These are phyloP conservation scores for Lasiurus cinereus DNA, from an alignment of 2,113 vertebrate species.

Conservation along the genomic window DNA sequence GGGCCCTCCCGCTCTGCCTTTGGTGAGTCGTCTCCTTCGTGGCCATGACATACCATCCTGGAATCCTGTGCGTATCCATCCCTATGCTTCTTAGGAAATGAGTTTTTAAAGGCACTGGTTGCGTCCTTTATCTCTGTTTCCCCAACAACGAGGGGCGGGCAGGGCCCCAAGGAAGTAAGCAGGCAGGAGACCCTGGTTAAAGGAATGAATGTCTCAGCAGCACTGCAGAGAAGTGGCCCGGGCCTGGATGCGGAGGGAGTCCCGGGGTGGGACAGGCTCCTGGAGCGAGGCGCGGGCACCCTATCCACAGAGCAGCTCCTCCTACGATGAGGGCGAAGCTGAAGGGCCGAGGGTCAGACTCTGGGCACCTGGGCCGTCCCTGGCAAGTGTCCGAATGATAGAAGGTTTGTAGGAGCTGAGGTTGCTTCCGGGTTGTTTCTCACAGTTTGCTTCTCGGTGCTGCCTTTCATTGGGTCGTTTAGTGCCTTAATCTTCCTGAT, in stretches of 20 bases:
- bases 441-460: neutral
- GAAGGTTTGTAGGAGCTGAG: neutral
- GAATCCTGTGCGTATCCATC: neutral
- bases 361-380: too few relatives aligned
- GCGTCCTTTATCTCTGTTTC: neutral
- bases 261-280: neutral
- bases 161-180: neutral
- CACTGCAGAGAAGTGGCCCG: accelerated
- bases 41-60: neutral
- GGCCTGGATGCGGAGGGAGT: neutral
- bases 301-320: accelerated
- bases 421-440: neutral
- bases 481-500: neutral
- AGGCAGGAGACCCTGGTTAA: neutral
- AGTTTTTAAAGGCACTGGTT: neutral
- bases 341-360: neutral
- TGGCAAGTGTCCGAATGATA: accelerated
- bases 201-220: neutral
- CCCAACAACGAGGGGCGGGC: neutral
- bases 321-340: accelerated
- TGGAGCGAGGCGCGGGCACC: accelerated
- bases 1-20: accelerated
- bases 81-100: neutral
- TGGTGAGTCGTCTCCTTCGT: neutral
- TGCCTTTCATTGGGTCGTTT: neutral